Evolutionary conservation across 2,888 invertebrate species (phyloP), one percentile per base, ranked within the genome.

Genomic region (Mimumesa dahlbomi): DNA sequence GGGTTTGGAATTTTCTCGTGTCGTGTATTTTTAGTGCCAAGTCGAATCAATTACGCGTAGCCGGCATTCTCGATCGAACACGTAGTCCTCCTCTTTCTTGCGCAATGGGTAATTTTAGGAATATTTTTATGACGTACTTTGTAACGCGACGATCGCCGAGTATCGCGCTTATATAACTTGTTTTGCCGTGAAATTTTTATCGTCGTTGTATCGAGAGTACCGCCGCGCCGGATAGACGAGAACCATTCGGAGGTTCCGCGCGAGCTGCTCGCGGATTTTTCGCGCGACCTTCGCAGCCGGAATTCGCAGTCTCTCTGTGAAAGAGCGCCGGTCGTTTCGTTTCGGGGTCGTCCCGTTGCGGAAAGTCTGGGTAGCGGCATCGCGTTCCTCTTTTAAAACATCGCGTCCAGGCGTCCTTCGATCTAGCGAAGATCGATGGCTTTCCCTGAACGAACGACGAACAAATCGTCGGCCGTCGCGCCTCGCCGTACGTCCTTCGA

Each of bases 41-140:
- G 13, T 9, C 13, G 34, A 18, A 40, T 29, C 16, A n/a, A 45
- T 45, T 45, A 13, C 40, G 25, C 50, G 31, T 25, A 9, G 7
- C 14, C 14, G 65, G 34, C 22, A 14, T 34, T 63, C 48, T 14
- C 54, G 19, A 54, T 53, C 40, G 40, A 11, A 58, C 21, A 11
- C 63, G 42, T 40, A 59, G 31, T 54, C 68, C 48, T 13, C 13
- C 16, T 54, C 68, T 45, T 13, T n/a, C 16, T 73, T 62, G 62
- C 58, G 53, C 43, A 65, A 75, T 46, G 18, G 40, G 52, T 58
- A 58, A 73, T 69, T 75, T 75, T 62, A 62, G 73, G 62, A 75
- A 65, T 40, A 46, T 21, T 67, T 45, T 43, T 25, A 38, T 43
- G 56, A 64, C 62, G 56, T 61, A 18, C 46, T n/a, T n/a, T 38